phyloP scores from a whole-genome alignment of 2,888 invertebrate genomes.

The Mactromeris polynyma region DNA sequence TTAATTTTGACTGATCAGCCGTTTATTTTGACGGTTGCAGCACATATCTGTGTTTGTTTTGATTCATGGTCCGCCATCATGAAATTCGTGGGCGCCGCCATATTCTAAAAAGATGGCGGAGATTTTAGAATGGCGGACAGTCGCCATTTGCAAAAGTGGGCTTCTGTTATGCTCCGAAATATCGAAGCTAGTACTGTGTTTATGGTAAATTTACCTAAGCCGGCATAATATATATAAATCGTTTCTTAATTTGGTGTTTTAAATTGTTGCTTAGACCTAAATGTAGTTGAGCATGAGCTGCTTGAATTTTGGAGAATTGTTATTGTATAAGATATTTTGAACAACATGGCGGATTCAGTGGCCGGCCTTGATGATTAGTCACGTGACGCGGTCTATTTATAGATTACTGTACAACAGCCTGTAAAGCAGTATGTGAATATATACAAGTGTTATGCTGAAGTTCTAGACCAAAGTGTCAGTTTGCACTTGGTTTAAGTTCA shows the following conservation, averaged over 20 bases:
- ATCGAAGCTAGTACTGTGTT: too few relatives aligned
- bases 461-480: too few relatives aligned
- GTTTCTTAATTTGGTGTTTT: not conserved
- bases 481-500: too few relatives aligned
- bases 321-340: not conserved
- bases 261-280: not conserved
- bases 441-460: not conserved
- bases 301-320: not conserved
- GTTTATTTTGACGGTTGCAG: conserved; percentile 42
- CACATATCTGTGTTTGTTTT: conserved; percentile 83
- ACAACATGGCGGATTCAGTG: conserved; percentile 19
- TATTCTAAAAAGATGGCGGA: conserved; percentile 90
- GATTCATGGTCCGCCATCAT: conserved; percentile 89
- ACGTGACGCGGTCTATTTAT: conserved; percentile 7
- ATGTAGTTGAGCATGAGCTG: not conserved
- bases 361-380: conserved; percentile 1
- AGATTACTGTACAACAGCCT: not conserved
- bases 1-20: conserved; percentile 14
- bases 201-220: not conserved
- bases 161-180: conserved; percentile 1
- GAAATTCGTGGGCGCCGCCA: conserved; percentile 90
- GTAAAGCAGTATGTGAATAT: too few relatives aligned
- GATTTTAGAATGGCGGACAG: conserved; percentile 88
- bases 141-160: conserved; percentile 85
- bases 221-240: not conserved